These are phyloP conservation scores for Osmoderma eremita DNA, from an alignment of 2,888 invertebrate species.

Conservation along the genomic window DNA sequence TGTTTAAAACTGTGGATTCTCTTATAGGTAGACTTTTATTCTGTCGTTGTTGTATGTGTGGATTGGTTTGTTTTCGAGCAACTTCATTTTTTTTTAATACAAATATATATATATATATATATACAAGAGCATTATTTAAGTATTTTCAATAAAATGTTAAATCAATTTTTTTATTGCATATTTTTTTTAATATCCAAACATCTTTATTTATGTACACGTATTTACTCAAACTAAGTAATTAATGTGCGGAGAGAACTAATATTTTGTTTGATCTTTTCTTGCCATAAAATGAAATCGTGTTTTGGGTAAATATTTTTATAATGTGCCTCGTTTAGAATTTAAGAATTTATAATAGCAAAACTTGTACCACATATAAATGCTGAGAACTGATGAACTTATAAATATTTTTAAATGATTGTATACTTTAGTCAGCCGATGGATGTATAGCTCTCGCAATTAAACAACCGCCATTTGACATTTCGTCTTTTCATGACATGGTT, in stretches of 20 bases:
- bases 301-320: constrained; percentile 8
- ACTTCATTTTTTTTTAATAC: neutral
- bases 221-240: constrained; percentile 1
- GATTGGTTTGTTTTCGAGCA: constrained; percentile 14
- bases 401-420: neutral
- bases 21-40: constrained; percentile 14
- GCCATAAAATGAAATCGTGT: too few relatives aligned
- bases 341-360: neutral
- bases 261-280: neutral
- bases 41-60: constrained; percentile 20
- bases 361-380: neutral
- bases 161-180: constrained; percentile 2
- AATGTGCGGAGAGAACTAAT: too few relatives aligned
- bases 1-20: constrained; percentile 6
- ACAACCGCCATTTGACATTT: too few relatives aligned
- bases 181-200: neutral
- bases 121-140: neutral
- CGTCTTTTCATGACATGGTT: too few relatives aligned
- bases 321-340: neutral
- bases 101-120: constrained; percentile 17
- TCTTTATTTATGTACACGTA: neutral
- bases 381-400: too few relatives aligned
- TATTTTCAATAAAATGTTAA: constrained; percentile 28
- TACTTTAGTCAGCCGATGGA: too few relatives aligned
- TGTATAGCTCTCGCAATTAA: too few relatives aligned